Conservation (phyloP, 2,888 invertebrate genomes). For the Xestoiulus laeticollis region DNA sequence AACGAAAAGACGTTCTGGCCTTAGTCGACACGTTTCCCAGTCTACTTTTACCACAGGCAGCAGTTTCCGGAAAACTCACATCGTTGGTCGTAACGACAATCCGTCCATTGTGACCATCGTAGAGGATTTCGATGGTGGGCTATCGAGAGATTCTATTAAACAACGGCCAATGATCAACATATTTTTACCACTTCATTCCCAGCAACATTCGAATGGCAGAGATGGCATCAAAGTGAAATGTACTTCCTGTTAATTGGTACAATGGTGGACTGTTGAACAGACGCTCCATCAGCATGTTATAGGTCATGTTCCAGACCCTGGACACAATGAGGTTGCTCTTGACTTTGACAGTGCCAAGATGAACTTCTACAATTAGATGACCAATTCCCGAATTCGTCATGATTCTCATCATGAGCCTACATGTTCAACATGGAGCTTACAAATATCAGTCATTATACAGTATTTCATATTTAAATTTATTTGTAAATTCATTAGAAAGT, state of each 20-base stretch:
- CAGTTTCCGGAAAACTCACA: slow-evolving; percentile 48
- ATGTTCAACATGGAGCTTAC: no score
- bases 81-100: neutral
- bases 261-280: no score
- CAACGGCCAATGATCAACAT: slow-evolving; percentile 21
- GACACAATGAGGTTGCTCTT: no score
- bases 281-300: no score
- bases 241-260: neutral
- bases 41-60: slow-evolving; percentile 39
- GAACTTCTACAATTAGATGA: no score
- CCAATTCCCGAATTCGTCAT: no score
- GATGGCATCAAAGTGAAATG: neutral
- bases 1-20: slow-evolving; percentile 39
- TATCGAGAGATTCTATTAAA: neutral
- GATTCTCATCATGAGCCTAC: no score
- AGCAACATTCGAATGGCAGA: neutral
- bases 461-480: no score
- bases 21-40: neutral
- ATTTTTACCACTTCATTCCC: neutral
- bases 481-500: no score
- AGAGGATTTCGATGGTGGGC: neutral
- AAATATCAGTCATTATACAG: no score
- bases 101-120: neutral
- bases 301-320: no score
- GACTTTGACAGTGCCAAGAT: no score